A percentile compares a stretch with the other conserved stretches of the same genome.
Conservation (phyloP, 2,113 vertebrate genomes). For the Genyomyrus donnyi region DNA sequence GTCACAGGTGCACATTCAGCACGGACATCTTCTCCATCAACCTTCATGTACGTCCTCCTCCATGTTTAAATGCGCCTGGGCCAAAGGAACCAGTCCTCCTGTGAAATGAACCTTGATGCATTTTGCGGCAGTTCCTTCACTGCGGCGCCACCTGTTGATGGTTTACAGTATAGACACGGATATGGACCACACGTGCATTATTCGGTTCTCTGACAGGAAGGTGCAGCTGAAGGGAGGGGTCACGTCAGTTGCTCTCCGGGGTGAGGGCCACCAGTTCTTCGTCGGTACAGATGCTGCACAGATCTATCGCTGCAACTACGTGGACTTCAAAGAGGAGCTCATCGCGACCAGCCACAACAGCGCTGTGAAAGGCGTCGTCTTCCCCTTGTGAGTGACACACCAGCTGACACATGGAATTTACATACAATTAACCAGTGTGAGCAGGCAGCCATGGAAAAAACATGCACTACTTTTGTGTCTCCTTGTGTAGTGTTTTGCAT, state of each 20-base stretch:
- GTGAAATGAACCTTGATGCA: background rate
- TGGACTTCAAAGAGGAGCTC: slow-evolving; percentile 71
- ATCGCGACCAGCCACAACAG: slow-evolving; percentile 65
- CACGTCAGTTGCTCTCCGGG: slow-evolving; percentile 68
- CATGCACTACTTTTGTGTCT: background rate
- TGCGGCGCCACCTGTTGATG: background rate
- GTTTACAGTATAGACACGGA: background rate
- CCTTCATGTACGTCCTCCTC: background rate
- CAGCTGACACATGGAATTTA: background rate
- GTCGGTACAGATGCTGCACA: slow-evolving; percentile 69
- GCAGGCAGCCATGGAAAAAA: background rate
- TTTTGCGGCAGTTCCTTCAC: background rate
- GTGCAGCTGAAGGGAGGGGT: slow-evolving; percentile 69
- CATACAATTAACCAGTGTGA: background rate
- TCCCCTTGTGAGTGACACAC: slow-evolving; percentile 66
- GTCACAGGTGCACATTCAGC: slow-evolving; percentile 22
- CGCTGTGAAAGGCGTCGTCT: slow-evolving; percentile 62
- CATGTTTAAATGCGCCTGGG: background rate
- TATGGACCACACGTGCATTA: background rate
- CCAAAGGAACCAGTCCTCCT: background rate
- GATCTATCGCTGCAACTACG: slow-evolving; percentile 62
- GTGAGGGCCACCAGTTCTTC: slow-evolving; percentile 71
- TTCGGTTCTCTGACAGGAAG: slow-evolving; percentile 49
- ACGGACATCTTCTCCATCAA: background rate
- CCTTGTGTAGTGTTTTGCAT: background rate